Conservation (phyloP, 2,797 vertebrate genomes). For the Trematomus bernacchii region DNA sequence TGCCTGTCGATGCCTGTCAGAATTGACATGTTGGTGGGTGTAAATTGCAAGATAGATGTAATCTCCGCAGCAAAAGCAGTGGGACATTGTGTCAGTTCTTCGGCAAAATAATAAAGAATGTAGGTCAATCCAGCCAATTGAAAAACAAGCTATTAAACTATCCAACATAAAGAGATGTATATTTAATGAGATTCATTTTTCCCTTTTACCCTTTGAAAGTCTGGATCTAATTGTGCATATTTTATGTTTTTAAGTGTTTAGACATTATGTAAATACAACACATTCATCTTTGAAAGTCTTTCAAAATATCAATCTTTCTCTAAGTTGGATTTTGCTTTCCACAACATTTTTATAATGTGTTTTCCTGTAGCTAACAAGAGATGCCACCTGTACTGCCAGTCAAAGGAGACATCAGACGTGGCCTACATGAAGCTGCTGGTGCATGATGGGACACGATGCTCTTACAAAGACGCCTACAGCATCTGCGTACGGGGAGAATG, state of each 20-base stretch:
- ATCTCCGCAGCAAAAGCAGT: neutral
- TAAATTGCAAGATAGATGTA: neutral
- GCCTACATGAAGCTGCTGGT: slow-evolving; percentile 95
- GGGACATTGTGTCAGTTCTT: neutral
- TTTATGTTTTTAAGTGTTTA: neutral
- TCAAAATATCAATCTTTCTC: neutral
- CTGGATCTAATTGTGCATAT: neutral
- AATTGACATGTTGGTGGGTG: too few relatives aligned
- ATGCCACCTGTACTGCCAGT: slow-evolving; percentile 97
- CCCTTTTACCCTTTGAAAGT: neutral
- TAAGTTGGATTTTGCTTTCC: neutral
- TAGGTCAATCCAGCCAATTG: neutral
- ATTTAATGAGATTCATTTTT: neutral
- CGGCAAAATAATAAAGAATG: neutral
- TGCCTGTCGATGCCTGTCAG: neutral
- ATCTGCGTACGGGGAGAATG: slow-evolving; percentile 98
- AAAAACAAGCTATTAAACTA: neutral
- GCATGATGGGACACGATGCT: slow-evolving; percentile 95
- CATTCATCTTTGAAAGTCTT: neutral
- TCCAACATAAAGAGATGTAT: neutral
- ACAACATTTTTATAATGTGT: neutral
- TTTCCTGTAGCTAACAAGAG: slow-evolving; percentile 88
- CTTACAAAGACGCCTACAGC: slow-evolving; percentile 96
- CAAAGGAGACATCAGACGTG: slow-evolving; percentile 90
- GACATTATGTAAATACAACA: neutral